phyloP scores from a whole-genome alignment of 2,113 vertebrate genomes.

The Circaetus cinerascens region DNA sequence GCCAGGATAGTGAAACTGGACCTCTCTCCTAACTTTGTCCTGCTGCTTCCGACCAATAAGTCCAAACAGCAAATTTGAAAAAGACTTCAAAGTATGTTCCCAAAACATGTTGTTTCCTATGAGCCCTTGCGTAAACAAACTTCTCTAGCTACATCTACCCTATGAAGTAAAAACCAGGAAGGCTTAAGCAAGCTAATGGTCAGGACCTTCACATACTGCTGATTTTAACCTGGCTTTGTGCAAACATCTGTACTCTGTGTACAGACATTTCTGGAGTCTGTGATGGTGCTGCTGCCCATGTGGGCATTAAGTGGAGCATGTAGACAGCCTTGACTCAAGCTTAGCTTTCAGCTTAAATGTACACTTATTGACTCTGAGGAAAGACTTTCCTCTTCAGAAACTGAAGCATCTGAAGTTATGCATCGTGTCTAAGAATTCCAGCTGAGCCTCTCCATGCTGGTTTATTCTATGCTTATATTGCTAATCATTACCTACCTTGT shows the following conservation, averaged over 20 bases:
- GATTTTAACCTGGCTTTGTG: not conserved
- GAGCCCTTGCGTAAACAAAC: not conserved
- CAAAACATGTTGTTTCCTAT: not conserved
- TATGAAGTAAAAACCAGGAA: not conserved
- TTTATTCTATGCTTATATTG: not conserved
- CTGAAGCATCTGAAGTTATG: not conserved
- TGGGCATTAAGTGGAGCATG: not conserved
- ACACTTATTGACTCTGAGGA: not conserved
- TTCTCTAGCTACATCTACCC: not conserved
- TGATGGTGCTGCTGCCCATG: not conserved
- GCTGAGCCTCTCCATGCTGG: not conserved
- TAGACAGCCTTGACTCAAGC: not conserved
- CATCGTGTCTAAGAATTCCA: not conserved
- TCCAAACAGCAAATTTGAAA: not conserved
- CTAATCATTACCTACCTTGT: not conserved
- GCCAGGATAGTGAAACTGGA: not conserved
- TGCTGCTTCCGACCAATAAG: not conserved
- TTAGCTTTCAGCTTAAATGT: not conserved
- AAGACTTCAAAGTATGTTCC: not conserved
- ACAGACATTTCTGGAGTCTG: not conserved
- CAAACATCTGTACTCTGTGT: not conserved
- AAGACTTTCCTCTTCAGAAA: not conserved
- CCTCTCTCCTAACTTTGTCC: not conserved
- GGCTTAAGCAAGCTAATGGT: not conserved
- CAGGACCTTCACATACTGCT: not conserved